Base-by-base conservation (phyloP, 2,113 vertebrate genomes). In the Martes martes region DNA sequence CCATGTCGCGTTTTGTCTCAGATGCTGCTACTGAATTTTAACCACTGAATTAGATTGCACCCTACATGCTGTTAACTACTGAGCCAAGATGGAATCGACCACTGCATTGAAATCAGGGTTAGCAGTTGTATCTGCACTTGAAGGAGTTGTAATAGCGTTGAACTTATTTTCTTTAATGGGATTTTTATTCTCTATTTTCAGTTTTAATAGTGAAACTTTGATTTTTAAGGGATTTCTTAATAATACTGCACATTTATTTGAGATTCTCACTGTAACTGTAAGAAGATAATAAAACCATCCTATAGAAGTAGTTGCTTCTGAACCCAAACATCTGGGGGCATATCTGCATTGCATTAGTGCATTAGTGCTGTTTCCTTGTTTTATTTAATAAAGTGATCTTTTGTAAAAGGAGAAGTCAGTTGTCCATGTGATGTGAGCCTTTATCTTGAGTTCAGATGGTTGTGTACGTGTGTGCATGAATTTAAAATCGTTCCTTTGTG, bases 11-110 rank as follows among this genome's bases (percentile, higher is more conserved):
- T 98, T 99, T 98, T 98, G 96, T 98, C 98, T 99, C 97, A 98
- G 98, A 98, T 98, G 97, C 98, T 98, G 98, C 98, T 98, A 89
- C 98, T 99, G 98, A 98, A 99, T 99, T 99, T 99, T 98, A 99
- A 98, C 98, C 98, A 98, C 98, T 98, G 98, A 98, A 98, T 99
- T 99, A 98, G 98, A 98, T 98, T 98, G 98, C 98, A 98, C 98
- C 98, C 98, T 99, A 94, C 98, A 98, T 98, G 98, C 98, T 99
- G 98, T 99, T 99, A 99, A 99, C 98, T 98, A 98, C 98, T 98
- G 98, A 99, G 98, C 98, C 98, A 99, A 99, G 98, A 98, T 98
- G 98, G 98, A 99, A 99, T 99, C 95, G 98, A 99, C 98, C 98
- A 98, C 97, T 98, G 97, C 98, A 98, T 98, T 99, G 99, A 99